Evolutionary conservation across 2,797 vertebrate species (phyloP).

Genomic region (Anguilla pacifica): DNA sequence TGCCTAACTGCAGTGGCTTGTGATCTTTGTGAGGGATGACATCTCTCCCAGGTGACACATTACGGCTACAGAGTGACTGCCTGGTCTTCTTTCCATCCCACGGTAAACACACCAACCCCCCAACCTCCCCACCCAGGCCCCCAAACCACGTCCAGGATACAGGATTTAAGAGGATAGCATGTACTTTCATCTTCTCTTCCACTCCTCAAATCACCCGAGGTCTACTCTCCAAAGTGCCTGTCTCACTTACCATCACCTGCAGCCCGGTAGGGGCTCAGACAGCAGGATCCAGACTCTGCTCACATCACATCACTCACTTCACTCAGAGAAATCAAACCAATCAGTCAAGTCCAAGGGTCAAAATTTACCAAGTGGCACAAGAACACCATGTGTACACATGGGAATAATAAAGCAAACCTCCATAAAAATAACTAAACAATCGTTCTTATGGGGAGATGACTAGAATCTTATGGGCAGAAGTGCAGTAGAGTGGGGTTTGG

Average conservation of each 20-base stretch:
- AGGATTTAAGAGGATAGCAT: neutral
- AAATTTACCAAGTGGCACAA: neutral
- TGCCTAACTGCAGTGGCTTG: neutral
- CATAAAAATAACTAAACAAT: neutral
- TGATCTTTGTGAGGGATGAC: constrained; percentile 18
- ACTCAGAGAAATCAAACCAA: neutral
- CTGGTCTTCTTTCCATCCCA: constrained; percentile 8
- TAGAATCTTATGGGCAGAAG: neutral
- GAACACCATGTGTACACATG: neutral
- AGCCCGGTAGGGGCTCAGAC: neutral
- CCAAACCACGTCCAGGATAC: neutral
- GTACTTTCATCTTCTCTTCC: constrained; percentile 11
- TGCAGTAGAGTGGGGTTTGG: neutral
- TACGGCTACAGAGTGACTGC: constrained; percentile 5
- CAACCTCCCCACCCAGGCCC: neutral
- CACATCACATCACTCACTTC: neutral
- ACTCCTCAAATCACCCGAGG: neutral
- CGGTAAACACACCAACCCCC: neutral
- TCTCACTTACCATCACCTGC: constrained; percentile 9
- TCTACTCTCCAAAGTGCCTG: constrained; percentile 12
- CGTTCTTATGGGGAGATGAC: neutral
- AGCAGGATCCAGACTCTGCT: neutral
- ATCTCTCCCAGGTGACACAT: constrained; percentile 24
- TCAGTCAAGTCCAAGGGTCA: neutral
- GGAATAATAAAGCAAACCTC: too few relatives aligned